phyloP scores from a whole-genome alignment of 2,888 invertebrate species.

The Prenolepis imparis region DNA sequence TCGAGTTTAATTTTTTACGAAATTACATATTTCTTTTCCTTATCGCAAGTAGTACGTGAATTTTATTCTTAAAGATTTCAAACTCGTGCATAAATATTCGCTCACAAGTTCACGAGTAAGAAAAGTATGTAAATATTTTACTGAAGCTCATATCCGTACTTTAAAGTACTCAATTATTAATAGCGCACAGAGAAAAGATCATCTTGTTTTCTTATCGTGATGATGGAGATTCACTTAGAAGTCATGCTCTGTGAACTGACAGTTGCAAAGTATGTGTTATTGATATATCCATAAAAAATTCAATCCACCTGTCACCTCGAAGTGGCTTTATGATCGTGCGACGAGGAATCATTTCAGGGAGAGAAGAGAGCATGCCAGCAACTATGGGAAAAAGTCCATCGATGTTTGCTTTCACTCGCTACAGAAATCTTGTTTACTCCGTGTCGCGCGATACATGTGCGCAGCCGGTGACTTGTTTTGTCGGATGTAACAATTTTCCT shows the following conservation, averaged over 20 bases:
- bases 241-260: background rate
- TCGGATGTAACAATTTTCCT: constrained; percentile 56
- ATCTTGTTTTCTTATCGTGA: background rate
- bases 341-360: constrained; percentile 20
- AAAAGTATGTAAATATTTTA: background rate
- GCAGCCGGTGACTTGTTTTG: constrained; percentile 52
- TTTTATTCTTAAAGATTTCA: background rate
- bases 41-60: background rate
- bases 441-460: constrained; percentile 35
- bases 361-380: constrained; percentile 24
- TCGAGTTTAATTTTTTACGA: background rate
- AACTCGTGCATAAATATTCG: background rate
- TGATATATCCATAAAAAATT: constrained; percentile 29
- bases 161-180: background rate
- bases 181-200: background rate
- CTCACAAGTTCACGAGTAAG: background rate
- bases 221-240: background rate
- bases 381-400: constrained; percentile 45
- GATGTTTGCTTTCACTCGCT: constrained; percentile 51
- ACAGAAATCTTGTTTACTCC: constrained; percentile 48
- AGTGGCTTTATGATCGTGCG: constrained; percentile 28
- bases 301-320: constrained; percentile 37
- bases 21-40: background rate
- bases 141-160: background rate
- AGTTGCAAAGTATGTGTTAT: background rate